Evolutionary conservation across 2,888 invertebrate species (phyloP).

Genomic region (Girardia tigrina): DNA sequence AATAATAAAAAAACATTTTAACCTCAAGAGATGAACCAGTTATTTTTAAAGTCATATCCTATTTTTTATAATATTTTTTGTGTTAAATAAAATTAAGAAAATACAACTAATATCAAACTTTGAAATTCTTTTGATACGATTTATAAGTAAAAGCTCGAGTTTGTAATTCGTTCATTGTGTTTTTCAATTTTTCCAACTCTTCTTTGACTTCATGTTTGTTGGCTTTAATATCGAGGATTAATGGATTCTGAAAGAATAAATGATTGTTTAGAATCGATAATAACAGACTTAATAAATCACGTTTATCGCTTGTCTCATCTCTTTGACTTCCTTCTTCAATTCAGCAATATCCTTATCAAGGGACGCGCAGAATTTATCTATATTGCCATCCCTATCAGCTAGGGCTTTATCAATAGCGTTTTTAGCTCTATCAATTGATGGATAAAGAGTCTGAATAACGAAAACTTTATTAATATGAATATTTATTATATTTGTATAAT

Average conservation of each 20-base stretch:
- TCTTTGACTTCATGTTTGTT: slow-evolving; percentile 59
- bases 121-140: slow-evolving; percentile 69
- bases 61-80: slow-evolving; percentile 4
- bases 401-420: slow-evolving; percentile 61
- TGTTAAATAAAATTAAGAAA: background rate
- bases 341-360: slow-evolving; percentile 66
- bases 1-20: background rate
- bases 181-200: slow-evolving; percentile 58
- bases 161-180: slow-evolving; percentile 58
- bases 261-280: background rate
- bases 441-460: slow-evolving; percentile 45
- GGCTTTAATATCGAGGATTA: slow-evolving; percentile 63
- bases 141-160: slow-evolving; percentile 63
- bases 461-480: too few species aligned
- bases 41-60: background rate
- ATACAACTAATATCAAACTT: slow-evolving; percentile 53
- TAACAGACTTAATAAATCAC: background rate
- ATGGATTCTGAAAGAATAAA: slow-evolving; percentile 56
- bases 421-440: slow-evolving; percentile 53
- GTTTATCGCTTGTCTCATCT: slow-evolving; percentile 55
- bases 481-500: too few species aligned
- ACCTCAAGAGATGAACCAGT: slow-evolving; percentile 12
- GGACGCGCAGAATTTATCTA: slow-evolving; percentile 61
- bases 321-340: slow-evolving; percentile 62
- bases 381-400: slow-evolving; percentile 60